phyloP scores from a whole-genome alignment of 1,140 invertebrate species.

The Prorops nasuta region DNA sequence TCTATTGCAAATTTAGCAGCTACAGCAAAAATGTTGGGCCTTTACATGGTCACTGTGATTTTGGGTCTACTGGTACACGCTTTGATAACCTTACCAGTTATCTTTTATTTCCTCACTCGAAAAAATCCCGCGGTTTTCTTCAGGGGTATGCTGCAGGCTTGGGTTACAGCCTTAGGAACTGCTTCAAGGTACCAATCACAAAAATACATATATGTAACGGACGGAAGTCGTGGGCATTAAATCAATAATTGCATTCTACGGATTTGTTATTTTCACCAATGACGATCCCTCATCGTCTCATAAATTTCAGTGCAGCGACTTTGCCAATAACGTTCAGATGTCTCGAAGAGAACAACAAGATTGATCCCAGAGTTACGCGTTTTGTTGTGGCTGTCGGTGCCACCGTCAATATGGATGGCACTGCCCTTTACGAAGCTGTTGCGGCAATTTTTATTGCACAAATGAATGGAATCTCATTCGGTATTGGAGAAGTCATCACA shows the following conservation, averaged over 20 bases:
- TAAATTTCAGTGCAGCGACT: constrained; percentile 65
- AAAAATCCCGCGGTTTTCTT: constrained; percentile 67
- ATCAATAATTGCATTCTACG: too few relatives aligned
- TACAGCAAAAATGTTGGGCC: constrained; percentile 63
- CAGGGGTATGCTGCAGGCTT: constrained; percentile 63
- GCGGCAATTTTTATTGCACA: constrained; percentile 74
- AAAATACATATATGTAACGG: too few relatives aligned
- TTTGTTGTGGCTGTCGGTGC: constrained; percentile 68
- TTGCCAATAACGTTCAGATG: constrained; percentile 75
- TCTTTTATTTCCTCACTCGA: constrained; percentile 64
- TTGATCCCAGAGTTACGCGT: constrained; percentile 71
- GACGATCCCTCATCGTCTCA: background rate
- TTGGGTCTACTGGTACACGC: constrained; percentile 67
- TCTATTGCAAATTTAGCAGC: constrained; percentile 63
- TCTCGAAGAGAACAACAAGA: constrained; percentile 72
- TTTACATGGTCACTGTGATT: constrained; percentile 68
- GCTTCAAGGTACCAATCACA: constrained; percentile 61
- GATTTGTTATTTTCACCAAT: background rate
- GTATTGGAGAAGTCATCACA: constrained; percentile 61
- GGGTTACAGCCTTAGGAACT: constrained; percentile 68
- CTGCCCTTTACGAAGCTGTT: constrained; percentile 70
- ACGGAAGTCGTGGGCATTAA: too few relatives aligned
- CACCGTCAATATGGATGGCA: constrained; percentile 73
- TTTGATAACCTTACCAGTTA: constrained; percentile 62
- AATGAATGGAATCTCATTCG: constrained; percentile 63